Percentiles rank a stretch among this genome's conserved stretches.
These are phyloP conservation scores for Macrosiphum euphorbiae DNA, from an alignment of 2,888 invertebrate genomes.

Conservation along the genomic window DNA sequence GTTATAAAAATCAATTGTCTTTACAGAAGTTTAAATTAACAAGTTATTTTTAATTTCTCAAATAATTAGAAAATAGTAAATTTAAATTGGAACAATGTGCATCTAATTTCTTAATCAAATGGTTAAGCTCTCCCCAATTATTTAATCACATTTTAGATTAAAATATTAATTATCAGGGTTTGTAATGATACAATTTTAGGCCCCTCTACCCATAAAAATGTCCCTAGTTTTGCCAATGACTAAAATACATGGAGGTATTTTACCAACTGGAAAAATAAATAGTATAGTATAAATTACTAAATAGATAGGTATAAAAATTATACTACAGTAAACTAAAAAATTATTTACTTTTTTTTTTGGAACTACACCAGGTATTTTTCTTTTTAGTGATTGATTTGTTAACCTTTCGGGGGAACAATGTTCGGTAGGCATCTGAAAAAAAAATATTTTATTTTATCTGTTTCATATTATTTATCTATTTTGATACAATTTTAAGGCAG, in stretches of 20 bases:
- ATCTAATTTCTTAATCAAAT: background rate
- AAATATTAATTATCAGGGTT: too few species aligned
- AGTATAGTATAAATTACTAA: too few species aligned
- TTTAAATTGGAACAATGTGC: too few species aligned
- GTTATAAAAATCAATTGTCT: background rate
- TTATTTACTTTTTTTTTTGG: background rate
- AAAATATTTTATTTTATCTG: background rate
- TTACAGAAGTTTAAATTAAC: background rate
- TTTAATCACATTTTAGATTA: too few species aligned
- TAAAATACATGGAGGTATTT: background rate
- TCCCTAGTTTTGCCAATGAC: too few species aligned
- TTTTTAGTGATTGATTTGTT: slow-evolving; percentile 10
- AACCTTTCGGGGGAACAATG: background rate
- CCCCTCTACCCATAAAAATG: too few species aligned
- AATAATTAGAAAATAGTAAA: too few species aligned
- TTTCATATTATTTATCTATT: background rate
- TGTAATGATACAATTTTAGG: too few species aligned
- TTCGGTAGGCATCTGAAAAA: background rate
- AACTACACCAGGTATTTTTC: background rate
- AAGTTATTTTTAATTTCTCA: too few species aligned
- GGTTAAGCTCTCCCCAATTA: too few species aligned
- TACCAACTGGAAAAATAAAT: background rate
- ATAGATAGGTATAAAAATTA: background rate
- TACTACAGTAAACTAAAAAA: background rate
- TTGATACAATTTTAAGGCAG: background rate